Conservation (phyloP, 2,113 vertebrate species). For the Cyanocitta stelleri region DNA sequence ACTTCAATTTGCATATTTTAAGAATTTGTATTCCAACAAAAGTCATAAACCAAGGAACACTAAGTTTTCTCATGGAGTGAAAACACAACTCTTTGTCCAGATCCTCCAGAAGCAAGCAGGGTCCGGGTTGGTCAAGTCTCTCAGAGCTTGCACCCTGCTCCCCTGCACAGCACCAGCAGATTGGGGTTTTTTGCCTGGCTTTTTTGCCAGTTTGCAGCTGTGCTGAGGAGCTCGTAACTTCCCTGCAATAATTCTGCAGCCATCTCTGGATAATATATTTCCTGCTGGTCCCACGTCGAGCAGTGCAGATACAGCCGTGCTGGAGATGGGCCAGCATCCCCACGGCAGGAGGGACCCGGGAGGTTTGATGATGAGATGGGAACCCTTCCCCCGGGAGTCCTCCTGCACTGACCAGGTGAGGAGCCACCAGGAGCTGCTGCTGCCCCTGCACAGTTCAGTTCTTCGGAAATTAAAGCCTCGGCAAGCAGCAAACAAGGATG, state of each 20-base stretch:
- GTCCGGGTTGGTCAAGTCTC: background rate
- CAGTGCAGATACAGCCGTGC: rapidly evolving
- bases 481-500: rapidly evolving
- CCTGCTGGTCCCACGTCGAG: background rate
- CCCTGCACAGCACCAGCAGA: background rate
- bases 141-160: background rate
- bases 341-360: rapidly evolving
- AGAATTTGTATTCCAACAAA: background rate
- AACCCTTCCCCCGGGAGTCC: background rate
- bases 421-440: background rate
- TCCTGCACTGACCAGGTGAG: background rate
- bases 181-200: background rate
- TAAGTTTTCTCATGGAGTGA: background rate
- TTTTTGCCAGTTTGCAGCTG: background rate
- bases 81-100: background rate
- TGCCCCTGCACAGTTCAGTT: background rate
- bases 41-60: background rate
- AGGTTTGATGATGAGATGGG: background rate
- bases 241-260: background rate
- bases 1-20: background rate
- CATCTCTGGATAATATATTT: background rate
- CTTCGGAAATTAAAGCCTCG: background rate
- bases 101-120: background rate
- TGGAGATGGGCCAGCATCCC: background rate
- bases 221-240: background rate